These are phyloP conservation scores for Epirrita christyi DNA, from an alignment of 2,888 invertebrate species.

Conservation along the genomic window DNA sequence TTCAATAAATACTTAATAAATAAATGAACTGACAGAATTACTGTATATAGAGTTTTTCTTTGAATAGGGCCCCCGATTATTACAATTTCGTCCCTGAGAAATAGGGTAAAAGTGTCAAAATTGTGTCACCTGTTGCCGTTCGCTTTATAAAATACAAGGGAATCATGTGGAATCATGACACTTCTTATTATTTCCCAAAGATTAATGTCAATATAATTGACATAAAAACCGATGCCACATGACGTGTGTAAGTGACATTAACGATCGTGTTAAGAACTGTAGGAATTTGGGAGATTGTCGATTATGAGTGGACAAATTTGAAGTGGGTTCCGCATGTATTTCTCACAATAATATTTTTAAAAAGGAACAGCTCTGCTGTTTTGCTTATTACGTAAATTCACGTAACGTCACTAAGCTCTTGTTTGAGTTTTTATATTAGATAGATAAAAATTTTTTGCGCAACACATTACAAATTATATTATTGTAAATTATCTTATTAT, in stretches of 20 bases:
- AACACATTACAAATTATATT: no score
- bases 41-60: no score
- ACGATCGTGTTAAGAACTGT: slow-evolving; percentile 36
- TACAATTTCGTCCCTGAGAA: neutral
- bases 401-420: no score
- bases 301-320: slow-evolving; percentile 7
- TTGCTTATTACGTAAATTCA: no score
- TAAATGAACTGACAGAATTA: no score
- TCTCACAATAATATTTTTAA: no score
- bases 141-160: neutral
- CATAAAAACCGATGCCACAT: slow-evolving; percentile 50
- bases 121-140: slow-evolving; percentile 12
- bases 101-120: neutral
- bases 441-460: no score
- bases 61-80: no score
- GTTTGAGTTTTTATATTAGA: no score
- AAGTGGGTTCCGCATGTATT: slow-evolving; percentile 12
- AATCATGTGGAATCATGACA: neutral
- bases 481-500: no score
- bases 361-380: no score
- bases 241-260: slow-evolving; percentile 44
- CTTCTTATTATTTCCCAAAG: slow-evolving; percentile 40
- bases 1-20: no score
- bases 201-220: slow-evolving; percentile 63
- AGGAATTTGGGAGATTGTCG: slow-evolving; percentile 21